Evolutionary conservation across 2,113 vertebrate genomes (phyloP), one percentile per base, ranked within the genome.

Genomic region (Morone saxatilis): DNA sequence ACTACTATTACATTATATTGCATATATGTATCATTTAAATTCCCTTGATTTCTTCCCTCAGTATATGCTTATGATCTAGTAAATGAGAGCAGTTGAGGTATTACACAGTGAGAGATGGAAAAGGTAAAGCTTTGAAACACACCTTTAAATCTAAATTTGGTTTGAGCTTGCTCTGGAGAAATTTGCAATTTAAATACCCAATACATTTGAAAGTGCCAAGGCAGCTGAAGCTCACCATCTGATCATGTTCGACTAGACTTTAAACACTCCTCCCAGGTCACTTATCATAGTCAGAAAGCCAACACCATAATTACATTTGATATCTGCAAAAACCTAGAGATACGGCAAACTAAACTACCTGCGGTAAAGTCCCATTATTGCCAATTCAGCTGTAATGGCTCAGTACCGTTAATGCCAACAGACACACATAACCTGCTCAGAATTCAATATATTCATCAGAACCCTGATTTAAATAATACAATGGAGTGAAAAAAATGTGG

Each of bases 241-340:
- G 75, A 83, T 72, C 63, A 38, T 25, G 31, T 54, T 54, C 63
- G 81, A 67, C 38, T 59, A 3, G 51, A 7, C 61, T 76, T 84
- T 71, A 71, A 70, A 80, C 41, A 25, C n/a, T 66, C 31, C 45
- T 80, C 76, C 12, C 53, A 72, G 54, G 80, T 51, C 19, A 6
- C 83, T 91, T 87, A 91, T 89, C 86, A 20, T 3, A 73, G 57
- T 76, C 31, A 75, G 59, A 83, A 59, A 76, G 72, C 79, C 56
- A 87, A 72, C 51, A 66, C 51, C 50, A 69, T 93, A 90, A 91
- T 91, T 91, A 80, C 62, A 80, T 88, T 88, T 85, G 47, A 82
- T 83, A 89, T 72, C 78, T 76, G 53, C 66, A 82, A 78, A 85
- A 81, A 81, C 22, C 36, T 31, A 38, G 70, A 71, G 54, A 86